Conservation (phyloP, 2,113 vertebrate genomes). For the Perca flavescens region DNA sequence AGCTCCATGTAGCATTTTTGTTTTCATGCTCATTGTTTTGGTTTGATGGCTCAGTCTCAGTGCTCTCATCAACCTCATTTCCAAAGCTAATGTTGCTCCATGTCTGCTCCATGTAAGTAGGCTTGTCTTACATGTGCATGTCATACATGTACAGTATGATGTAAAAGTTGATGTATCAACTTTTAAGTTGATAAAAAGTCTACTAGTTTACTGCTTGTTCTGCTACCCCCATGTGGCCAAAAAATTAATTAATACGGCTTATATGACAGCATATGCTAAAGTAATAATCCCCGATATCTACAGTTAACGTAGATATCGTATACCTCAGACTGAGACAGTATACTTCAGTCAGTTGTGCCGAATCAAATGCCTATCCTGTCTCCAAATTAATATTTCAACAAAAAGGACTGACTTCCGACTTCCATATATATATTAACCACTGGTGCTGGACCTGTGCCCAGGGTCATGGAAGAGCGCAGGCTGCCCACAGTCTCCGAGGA, state of each 20-base stretch:
- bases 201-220: not conserved
- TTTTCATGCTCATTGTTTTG: not conserved
- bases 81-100: not conserved
- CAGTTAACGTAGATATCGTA: not conserved
- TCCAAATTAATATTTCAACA: conserved; percentile 69
- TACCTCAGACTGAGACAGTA: not conserved
- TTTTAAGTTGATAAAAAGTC: not conserved
- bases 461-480: conserved; percentile 61
- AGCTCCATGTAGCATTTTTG: not conserved
- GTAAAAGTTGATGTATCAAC: not conserved
- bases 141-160: not conserved
- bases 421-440: conserved; percentile 55
- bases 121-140: not conserved
- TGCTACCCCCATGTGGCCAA: not conserved
- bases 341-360: conserved; percentile 5
- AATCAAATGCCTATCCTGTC: conserved; percentile 16
- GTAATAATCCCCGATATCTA: not conserved
- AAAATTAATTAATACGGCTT: not conserved
- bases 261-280: not conserved
- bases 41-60: not conserved
- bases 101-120: not conserved
- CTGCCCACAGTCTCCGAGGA: conserved; percentile 50
- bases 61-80: not conserved
- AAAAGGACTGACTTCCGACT: conserved; percentile 47
- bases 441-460: conserved; percentile 50